These are phyloP conservation scores for Stomatorhinus ivindoensis DNA, from an alignment of 2,113 vertebrate genomes.

Conservation along the genomic window DNA sequence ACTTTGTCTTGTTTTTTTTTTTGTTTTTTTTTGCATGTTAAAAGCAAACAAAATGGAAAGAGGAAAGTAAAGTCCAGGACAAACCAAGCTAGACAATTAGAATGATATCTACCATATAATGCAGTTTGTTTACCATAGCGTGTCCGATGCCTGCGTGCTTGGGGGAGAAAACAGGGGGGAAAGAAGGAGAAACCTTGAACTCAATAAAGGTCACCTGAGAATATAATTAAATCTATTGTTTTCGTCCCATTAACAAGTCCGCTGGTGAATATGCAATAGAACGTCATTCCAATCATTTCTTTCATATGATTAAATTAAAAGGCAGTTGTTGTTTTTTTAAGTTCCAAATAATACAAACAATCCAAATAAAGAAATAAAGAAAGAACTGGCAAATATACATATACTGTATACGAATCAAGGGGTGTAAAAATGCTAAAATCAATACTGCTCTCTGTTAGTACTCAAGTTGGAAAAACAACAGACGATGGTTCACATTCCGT, in stretches of 20 bases:
- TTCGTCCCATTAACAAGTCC: conserved; percentile 17
- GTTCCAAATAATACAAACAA: conserved; percentile 26
- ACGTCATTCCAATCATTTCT: conserved; percentile 31
- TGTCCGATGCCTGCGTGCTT: conserved; percentile 77
- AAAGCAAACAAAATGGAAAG: conserved; percentile 31
- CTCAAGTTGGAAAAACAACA: conserved; percentile 26
- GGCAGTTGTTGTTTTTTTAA: conserved; percentile 22
- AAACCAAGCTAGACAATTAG: conserved; percentile 64
- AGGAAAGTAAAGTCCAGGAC: conserved; percentile 31
- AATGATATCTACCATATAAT: conserved; percentile 79
- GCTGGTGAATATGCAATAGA: conserved; percentile 24
- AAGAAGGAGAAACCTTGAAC: conserved; percentile 62
- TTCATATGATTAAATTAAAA: conserved; percentile 11
- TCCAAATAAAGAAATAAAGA: conserved; percentile 51
- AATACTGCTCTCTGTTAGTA: conserved; percentile 23
- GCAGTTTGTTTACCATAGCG: conserved; percentile 80
- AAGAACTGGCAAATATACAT: conserved; percentile 31
- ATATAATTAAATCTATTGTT: conserved; percentile 42
- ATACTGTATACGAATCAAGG: conserved; percentile 36
- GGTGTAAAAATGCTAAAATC: conserved; percentile 37
- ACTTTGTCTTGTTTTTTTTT: background rate
- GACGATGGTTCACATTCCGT: conserved; percentile 54
- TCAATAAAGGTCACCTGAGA: conserved; percentile 30
- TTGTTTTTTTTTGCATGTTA: conserved; percentile 29
- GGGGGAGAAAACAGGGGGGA: conserved; percentile 36